A percentile compares a stretch with the other conserved stretches of the same genome.
Evolutionary conservation across 2,888 invertebrate genomes (phyloP).

Genomic region (Rotaria macrura): DNA sequence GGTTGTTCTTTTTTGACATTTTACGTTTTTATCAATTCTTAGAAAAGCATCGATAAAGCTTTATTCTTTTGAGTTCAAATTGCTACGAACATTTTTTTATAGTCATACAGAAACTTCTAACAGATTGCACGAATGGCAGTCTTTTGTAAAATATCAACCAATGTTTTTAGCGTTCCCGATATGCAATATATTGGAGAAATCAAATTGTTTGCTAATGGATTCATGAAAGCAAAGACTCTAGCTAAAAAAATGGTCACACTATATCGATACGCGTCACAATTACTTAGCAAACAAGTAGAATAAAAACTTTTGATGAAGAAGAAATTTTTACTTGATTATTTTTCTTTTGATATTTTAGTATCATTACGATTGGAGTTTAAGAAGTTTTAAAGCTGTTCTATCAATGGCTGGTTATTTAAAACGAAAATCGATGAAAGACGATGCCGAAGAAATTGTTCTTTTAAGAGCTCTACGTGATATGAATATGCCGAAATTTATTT

Average conservation of each 20-base stretch:
- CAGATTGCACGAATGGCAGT: too few relatives aligned
- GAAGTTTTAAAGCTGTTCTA: constrained; percentile 90
- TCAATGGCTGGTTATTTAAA: constrained; percentile 98
- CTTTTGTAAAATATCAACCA: too few relatives aligned
- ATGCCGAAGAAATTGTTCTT: constrained; percentile 59
- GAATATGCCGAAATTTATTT: constrained; percentile 96
- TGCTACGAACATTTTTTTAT: too few relatives aligned
- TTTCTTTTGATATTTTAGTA: constrained; percentile 65
- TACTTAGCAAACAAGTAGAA: constrained; percentile 60
- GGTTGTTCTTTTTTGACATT: too few relatives aligned
- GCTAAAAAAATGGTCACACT: constrained; percentile 99
- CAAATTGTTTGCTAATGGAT: constrained; percentile 98
- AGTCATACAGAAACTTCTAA: too few relatives aligned
- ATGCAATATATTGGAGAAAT: constrained; percentile 95
- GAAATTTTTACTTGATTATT: background rate
- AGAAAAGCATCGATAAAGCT: too few relatives aligned
- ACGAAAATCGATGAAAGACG: constrained; percentile 52
- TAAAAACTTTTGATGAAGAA: background rate
- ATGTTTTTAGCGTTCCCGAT: constrained; percentile 53
- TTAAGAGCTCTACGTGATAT: constrained; percentile 99
- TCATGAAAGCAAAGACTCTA: constrained; percentile 88
- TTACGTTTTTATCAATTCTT: too few relatives aligned
- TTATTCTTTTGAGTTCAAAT: too few relatives aligned
- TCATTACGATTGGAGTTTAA: constrained; percentile 90
- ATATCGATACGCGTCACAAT: constrained; percentile 65